These are phyloP conservation scores for Bombyx huttoni DNA, from an alignment of 2,888 invertebrate genomes.

Conservation along the genomic window DNA sequence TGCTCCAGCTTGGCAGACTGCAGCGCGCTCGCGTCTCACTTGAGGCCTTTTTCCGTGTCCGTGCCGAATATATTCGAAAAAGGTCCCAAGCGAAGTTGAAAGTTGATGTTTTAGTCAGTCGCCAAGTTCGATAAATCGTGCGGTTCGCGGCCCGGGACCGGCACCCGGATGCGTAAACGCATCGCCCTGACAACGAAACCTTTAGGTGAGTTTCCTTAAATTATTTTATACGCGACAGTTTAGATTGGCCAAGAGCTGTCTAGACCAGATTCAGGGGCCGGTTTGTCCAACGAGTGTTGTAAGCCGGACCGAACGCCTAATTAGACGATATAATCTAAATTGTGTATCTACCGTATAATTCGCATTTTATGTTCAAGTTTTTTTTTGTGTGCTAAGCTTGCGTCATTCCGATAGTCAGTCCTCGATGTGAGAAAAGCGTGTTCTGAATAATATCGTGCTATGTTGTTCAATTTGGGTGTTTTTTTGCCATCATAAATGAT, in stretches of 20 bases:
- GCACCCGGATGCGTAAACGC: conserved; percentile 21
- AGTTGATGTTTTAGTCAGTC: conserved; percentile 6
- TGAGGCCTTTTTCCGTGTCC: conserved; percentile 10
- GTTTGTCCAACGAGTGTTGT: conserved; percentile 11
- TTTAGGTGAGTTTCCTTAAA: conserved; percentile 7
- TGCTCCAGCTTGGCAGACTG: conserved; percentile 51
- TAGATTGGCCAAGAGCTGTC: conserved; percentile 5
- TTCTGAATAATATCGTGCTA: background rate
- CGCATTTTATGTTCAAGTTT: background rate
- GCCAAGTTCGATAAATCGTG: conserved; percentile 33
- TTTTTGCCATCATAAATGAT: background rate
- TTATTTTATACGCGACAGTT: conserved; percentile 3
- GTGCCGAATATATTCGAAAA: conserved; percentile 2
- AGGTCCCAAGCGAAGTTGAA: conserved; percentile 7
- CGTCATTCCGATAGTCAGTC: background rate
- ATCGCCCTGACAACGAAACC: conserved; percentile 7
- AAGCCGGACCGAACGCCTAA: conserved; percentile 11
- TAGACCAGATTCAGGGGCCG: conserved; percentile 14
- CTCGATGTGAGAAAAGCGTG: background rate
- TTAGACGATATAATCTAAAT: conserved; percentile 12
- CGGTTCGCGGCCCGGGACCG: conserved; percentile 19
- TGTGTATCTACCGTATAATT: conserved; percentile 14
- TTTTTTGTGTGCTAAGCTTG: background rate
- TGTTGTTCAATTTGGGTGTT: background rate
- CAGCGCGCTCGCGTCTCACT: conserved; percentile 16